Base-by-base conservation (phyloP, 92 coral and sea anemone species). In the Palythoa grandiflora region DNA sequence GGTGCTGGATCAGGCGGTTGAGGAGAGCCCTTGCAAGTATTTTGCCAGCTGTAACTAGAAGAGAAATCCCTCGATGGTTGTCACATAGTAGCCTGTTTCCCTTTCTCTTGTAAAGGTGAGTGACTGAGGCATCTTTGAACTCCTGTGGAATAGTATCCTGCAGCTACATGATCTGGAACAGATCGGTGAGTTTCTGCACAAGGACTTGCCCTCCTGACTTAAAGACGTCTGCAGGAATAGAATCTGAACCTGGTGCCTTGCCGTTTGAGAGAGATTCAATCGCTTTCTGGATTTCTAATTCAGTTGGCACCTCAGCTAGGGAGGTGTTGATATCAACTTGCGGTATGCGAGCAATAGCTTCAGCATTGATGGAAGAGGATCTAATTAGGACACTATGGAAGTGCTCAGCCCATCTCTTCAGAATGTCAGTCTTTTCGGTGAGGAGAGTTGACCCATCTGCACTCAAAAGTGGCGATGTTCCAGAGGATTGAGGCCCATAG, bases 21-120 rank as follows among this genome's bases (percentile, higher is more conserved):
- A 87, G 77, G 20, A 91, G 73, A 14, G 83, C 80, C 3, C 89
- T 16, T 17, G 93, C 91, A 5, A 87, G 55, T 35, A 87, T 51
- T 79, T 91, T 91, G 36, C 93, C 90, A 7, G 91, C 88, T 2
- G 83, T 61, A 7, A 78, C 75, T 16, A 87, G 91, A 1, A 81
- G 89, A 16, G 93, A 87, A 4, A 91, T 87, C 16, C 91, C 91
- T 38, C 91, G 15, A 61, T 80, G 88, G 83, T 81, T 91, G 88
- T 91, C 75, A 50, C 93, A 84, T 20, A 13, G 37, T 53, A 57
- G 80, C 21, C 87, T 48, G 57, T 91, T 83, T 3, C 91, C 91
- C 72, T 83, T n/a, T n/a, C n/a, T n/a, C n/a, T n/a, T n/a, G n/a
- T n/a, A n/a, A n/a, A n/a, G 80, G 68, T 60, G 68, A 2, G 17